Conservation (phyloP, 2,113 vertebrate species). For the Aptenodytes forsteri region DNA sequence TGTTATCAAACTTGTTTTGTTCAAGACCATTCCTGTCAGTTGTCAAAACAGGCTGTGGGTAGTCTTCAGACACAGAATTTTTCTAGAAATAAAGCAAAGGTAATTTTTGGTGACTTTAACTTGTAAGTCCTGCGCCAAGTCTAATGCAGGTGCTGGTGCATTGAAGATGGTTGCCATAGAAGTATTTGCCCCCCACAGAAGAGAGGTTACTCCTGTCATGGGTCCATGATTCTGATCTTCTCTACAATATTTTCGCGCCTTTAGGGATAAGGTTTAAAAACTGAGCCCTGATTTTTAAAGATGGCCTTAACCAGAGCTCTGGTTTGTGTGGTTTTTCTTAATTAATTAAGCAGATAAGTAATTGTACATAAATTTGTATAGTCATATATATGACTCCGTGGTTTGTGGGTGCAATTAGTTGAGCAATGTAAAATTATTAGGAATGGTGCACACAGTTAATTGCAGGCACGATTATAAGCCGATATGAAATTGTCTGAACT, state of each 20-base stretch:
- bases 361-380: neutral
- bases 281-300: neutral
- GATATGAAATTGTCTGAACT: neutral
- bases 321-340: neutral
- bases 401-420: neutral
- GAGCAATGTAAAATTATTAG: neutral
- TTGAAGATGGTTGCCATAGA: neutral
- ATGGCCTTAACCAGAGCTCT: neutral
- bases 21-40: neutral
- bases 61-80: neutral
- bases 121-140: neutral
- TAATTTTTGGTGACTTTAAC: neutral
- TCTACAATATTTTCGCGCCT: neutral
- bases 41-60: neutral
- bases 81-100: neutral
- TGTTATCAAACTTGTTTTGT: neutral
- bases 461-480: neutral
- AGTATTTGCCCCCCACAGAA: neutral
- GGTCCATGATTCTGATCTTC: neutral
- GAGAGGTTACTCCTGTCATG: neutral
- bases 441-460: neutral
- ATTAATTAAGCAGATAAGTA: neutral
- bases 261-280: neutral
- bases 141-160: rapidly evolving
- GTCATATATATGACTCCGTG: neutral